Percentiles rank a stretch among this genome's conserved stretches.
phyloP scores from a whole-genome alignment of 1,140 invertebrate genomes.

The Zaprionus capensis region DNA sequence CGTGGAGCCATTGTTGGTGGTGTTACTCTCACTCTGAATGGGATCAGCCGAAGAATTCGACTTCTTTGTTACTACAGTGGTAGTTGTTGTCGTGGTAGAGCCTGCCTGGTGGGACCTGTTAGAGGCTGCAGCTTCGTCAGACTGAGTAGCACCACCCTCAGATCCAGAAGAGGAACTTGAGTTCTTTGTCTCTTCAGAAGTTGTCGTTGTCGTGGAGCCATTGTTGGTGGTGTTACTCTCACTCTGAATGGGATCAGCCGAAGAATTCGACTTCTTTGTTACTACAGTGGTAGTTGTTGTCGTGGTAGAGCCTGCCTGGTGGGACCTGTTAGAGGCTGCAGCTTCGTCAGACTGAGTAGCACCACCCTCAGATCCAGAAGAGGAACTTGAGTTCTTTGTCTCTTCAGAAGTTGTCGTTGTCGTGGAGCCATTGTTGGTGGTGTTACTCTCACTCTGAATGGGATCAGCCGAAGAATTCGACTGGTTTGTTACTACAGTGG shows the following conservation, averaged over 20 bases:
- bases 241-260: background rate
- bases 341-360: background rate
- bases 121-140: background rate
- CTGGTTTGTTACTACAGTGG: background rate
- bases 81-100: no score
- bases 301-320: slow-evolving; percentile 17
- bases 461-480: background rate
- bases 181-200: background rate
- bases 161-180: background rate
- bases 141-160: background rate
- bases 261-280: background rate
- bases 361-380: background rate
- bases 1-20: no score
- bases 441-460: background rate
- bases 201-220: background rate
- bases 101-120: no score
- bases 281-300: slow-evolving; percentile 4
- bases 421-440: slow-evolving; percentile 1
- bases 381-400: background rate
- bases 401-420: slow-evolving; percentile 26
- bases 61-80: no score
- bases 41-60: no score
- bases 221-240: background rate
- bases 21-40: no score
- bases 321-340: background rate